Evolutionary conservation across 2,113 vertebrate species (phyloP).

Genomic region (Corydoras maculifer): DNA sequence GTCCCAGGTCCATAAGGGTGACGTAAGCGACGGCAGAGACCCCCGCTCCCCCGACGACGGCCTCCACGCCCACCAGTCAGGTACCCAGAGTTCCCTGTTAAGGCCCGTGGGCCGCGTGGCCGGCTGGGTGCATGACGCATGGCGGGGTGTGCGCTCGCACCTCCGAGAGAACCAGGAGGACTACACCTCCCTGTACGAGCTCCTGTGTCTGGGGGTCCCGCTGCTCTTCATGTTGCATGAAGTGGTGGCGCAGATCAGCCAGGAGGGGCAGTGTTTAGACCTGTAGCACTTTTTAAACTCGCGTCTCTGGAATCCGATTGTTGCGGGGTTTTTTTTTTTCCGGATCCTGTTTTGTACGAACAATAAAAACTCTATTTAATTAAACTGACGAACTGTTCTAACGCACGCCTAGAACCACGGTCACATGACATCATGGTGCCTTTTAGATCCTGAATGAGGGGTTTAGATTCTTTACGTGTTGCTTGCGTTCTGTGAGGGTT

Average conservation of each 20-base stretch:
- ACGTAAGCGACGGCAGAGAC: slow-evolving; percentile 48
- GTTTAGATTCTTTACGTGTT: too few species aligned
- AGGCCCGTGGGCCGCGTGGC: slow-evolving; percentile 70
- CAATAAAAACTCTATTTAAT: too few species aligned
- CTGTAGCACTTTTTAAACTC: slow-evolving; percentile 14
- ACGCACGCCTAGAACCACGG: too few species aligned
- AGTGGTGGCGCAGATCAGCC: slow-evolving; percentile 75
- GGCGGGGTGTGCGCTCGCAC: slow-evolving; percentile 66
- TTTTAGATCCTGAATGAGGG: too few species aligned
- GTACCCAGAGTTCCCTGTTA: slow-evolving; percentile 87
- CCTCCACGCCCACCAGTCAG: slow-evolving; percentile 73
- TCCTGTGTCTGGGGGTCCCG: slow-evolving; percentile 82
- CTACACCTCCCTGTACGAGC: slow-evolving; percentile 84
- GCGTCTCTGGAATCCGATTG: too few species aligned
- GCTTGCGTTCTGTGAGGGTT: too few species aligned
- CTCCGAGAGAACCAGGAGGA: slow-evolving; percentile 78
- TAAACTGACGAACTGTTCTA: too few species aligned
- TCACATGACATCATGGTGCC: too few species aligned
- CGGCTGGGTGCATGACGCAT: slow-evolving; percentile 72
- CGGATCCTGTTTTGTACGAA: too few species aligned
- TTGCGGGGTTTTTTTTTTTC: too few species aligned
- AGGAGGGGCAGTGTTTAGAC: slow-evolving; percentile 67
- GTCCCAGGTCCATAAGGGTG: slow-evolving; percentile 33
- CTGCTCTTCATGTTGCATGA: slow-evolving; percentile 81
- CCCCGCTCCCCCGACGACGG: slow-evolving; percentile 54